Base-by-base conservation (phyloP, 2,888 invertebrate species). In the Camponotus fellah region DNA sequence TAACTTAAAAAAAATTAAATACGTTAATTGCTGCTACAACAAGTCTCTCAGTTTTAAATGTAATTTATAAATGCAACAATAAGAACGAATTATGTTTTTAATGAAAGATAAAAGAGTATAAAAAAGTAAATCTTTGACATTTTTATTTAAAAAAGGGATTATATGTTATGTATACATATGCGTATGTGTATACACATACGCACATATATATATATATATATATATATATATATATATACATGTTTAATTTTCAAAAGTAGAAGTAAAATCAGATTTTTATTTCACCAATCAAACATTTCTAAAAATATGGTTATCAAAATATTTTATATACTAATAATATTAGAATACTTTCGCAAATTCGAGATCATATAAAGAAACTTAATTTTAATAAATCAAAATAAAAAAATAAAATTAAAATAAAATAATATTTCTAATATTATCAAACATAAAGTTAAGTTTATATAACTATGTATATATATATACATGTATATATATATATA, bases 301-400 rank as follows among this genome's bases (percentile, higher is more conserved):
- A 79, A 60, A 79, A 79, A 69, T 46, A 46, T 46, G 43, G 21
- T 40, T 46, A 60, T 34, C 69, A 69, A 21, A 68, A 69, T 21
- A 68, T 32, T 34, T 65, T 26, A n/a, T 68, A 68, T 32, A 58
- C 6, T 26, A 14, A 43, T 34, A 34, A 34, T 58, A 12, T 43
- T 9, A 58, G 56, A 43, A 34, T 46, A 21, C 2, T 53, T n/a
- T 60, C 34, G 8, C 58, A 58, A 34, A 69, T 14, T 2, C 4
- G n/a, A 68, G 32, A 58, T 58, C 21, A 34, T 17, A 14, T 53
- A 34, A 17, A 69, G 10, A 8, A 34, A 12, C n/a, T 43, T 43
- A n/a, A 53, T 32, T 14, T 34, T 69, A 53, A 34, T n/a, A 53
- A 3, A 53, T 53, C 49, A 12, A 53, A 53, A n/a, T 34, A 69